phyloP scores from a whole-genome alignment of 2,113 vertebrate species.

The Emydura subglobosa region DNA sequence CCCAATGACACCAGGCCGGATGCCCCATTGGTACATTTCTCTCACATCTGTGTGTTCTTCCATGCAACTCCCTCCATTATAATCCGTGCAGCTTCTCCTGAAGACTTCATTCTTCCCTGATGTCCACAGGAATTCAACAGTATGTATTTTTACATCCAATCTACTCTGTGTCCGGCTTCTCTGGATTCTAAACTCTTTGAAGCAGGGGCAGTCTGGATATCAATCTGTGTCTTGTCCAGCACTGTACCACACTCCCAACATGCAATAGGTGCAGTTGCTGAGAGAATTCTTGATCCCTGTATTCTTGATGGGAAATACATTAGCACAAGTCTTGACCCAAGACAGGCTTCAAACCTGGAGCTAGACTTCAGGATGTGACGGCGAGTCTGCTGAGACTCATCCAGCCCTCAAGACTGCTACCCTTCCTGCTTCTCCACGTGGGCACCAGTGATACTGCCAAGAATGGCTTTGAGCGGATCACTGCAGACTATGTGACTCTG shows the following conservation, averaged over 20 bases:
- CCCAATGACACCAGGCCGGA: not conserved
- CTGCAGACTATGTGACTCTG: no score
- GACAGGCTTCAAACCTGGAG: not conserved
- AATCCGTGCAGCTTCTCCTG: not conserved
- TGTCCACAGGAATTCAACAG: not conserved
- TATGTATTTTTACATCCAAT: not conserved
- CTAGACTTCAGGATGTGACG: no score
- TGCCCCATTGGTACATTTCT: not conserved
- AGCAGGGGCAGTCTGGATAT: not conserved
- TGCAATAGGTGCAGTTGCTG: not conserved
- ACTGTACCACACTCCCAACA: not conserved
- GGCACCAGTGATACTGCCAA: no score
- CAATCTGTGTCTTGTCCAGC: not conserved
- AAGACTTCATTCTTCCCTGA: not conserved
- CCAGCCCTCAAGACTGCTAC: no score
- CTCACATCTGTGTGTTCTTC: not conserved
- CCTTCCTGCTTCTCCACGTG: no score
- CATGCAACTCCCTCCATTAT: not conserved
- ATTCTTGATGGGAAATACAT: not conserved
- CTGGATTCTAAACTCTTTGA: not conserved
- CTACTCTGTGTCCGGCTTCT: not conserved
- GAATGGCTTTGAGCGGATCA: no score
- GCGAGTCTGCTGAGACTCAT: no score
- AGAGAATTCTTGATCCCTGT: not conserved
- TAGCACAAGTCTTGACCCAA: not conserved